Percentiles rank a stretch among this genome's conserved stretches.
These are phyloP conservation scores for Halichondria panicea DNA, from an alignment of 37 sponge, comb jelly and placozoan species.

Conservation along the genomic window DNA sequence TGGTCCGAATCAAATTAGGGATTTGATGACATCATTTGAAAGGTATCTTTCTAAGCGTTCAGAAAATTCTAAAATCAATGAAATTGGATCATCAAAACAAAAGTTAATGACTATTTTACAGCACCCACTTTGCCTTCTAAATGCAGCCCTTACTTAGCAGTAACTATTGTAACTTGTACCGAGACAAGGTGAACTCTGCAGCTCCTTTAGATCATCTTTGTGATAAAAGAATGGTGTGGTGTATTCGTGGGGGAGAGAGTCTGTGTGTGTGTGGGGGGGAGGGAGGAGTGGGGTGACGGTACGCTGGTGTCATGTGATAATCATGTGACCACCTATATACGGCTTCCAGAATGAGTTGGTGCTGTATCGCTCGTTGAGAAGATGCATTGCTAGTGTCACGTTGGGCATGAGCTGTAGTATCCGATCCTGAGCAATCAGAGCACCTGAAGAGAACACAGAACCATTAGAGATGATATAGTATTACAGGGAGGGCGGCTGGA, in stretches of 20 bases:
- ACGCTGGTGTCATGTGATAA: neutral
- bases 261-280: slow-evolving; percentile 29
- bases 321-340: slow-evolving; percentile 73
- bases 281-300: no score
- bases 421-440: slow-evolving; percentile 37
- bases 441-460: no score
- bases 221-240: slow-evolving; percentile 66
- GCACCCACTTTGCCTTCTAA: no score
- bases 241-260: slow-evolving; percentile 61
- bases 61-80: no score
- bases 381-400: slow-evolving; percentile 57
- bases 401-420: slow-evolving; percentile 75
- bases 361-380: slow-evolving; percentile 63
- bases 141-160: neutral
- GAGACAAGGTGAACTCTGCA: slow-evolving; percentile 59
- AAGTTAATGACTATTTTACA: no score
- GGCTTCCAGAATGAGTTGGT: slow-evolving; percentile 73
- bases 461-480: no score
- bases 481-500: no score
- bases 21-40: no score
- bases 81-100: no score
- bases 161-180: no score
- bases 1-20: no score
- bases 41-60: no score
- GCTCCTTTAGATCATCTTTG: slow-evolving; percentile 49